Evolutionary conservation across 2,888 invertebrate genomes (phyloP).

Genomic region (Cosmorhoe ocellata): DNA sequence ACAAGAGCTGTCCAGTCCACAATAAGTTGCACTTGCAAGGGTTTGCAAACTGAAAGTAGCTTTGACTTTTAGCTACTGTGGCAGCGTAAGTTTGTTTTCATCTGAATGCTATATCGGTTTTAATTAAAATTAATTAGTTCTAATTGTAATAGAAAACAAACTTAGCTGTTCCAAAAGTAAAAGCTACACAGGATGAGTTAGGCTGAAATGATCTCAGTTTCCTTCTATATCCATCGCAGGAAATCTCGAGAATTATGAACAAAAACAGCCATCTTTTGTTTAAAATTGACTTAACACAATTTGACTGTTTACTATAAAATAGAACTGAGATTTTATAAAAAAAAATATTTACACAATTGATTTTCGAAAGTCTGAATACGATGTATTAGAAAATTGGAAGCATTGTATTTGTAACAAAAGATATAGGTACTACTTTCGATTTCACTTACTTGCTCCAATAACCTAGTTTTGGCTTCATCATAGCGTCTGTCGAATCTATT

Average conservation of each 20-base stretch:
- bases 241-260: no score
- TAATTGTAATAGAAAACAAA: constrained; percentile 23
- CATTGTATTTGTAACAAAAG: constrained; percentile 22
- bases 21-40: constrained; percentile 50
- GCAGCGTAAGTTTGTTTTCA: constrained; percentile 30
- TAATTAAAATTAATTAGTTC: constrained; percentile 30
- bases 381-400: constrained; percentile 23
- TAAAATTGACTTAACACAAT: no score
- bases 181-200: no score
- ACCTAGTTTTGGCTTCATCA: constrained; percentile 22
- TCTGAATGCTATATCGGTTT: constrained; percentile 6
- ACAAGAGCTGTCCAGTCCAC: constrained; percentile 34
- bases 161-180: background rate
- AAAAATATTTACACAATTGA: no score
- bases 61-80: constrained; percentile 26
- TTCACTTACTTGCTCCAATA: constrained; percentile 31
- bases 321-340: no score
- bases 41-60: constrained; percentile 46
- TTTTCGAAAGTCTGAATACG: constrained; percentile 4
- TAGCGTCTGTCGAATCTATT: constrained; percentile 23
- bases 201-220: no score
- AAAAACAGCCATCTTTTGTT: no score
- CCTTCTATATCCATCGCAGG: no score
- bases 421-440: constrained; percentile 27
- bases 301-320: no score